Percentiles rank a stretch among this genome's conserved stretches.
Evolutionary conservation across 2,888 invertebrate species (phyloP).

Genomic region (Callyntrura guangdongensis): DNA sequence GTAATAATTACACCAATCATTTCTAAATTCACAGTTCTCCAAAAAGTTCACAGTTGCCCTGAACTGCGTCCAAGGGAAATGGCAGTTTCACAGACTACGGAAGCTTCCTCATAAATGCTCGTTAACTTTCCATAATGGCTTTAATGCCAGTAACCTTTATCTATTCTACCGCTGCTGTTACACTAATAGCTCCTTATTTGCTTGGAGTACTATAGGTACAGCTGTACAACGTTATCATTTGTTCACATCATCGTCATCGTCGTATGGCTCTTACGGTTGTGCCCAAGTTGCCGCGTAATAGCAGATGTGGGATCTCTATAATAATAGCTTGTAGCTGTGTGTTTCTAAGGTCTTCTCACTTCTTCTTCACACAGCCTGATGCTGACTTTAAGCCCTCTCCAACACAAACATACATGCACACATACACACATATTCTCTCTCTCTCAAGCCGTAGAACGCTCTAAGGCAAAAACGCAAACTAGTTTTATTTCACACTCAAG

Average conservation of each 20-base stretch:
- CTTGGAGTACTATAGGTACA: background rate
- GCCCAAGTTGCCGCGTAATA: background rate
- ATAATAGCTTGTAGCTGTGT: background rate
- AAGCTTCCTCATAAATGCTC: no score
- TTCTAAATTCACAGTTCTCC: no score
- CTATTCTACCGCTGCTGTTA: background rate
- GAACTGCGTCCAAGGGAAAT: no score
- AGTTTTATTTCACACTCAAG: constrained; percentile 66
- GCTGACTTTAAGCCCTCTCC: constrained; percentile 20
- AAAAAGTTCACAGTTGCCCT: no score
- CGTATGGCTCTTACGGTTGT: no score
- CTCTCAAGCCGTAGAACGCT: constrained; percentile 10
- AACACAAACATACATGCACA: background rate
- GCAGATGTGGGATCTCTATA: background rate
- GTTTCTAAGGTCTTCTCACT: background rate
- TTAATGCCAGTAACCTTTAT: no score
- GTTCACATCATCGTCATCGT: no score
- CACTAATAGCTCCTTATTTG: background rate
- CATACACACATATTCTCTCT: no score
- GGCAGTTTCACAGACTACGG: no score
- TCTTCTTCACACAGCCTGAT: background rate
- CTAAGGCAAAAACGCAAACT: constrained; percentile 53
- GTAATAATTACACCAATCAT: no score
- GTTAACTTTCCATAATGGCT: no score
- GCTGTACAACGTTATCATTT: background rate